Percentiles rank a stretch among this genome's conserved stretches.
Evolutionary conservation across 2,888 invertebrate species (phyloP).

Genomic region (Macrostomum cliftonense): DNA sequence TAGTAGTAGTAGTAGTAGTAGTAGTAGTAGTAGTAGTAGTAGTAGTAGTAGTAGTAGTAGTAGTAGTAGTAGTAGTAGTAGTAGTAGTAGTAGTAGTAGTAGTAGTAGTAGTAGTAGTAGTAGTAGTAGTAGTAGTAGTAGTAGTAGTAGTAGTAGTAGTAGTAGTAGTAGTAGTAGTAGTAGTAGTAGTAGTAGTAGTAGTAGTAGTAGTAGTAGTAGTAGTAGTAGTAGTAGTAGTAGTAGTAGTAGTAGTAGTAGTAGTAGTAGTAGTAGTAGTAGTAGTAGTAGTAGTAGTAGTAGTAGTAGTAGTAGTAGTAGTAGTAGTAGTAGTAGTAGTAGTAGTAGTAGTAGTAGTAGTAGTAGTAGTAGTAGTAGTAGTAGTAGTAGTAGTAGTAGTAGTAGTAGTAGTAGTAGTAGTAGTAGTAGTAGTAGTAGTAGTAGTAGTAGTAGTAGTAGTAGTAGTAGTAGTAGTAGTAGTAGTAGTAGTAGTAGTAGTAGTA

Average conservation of each 20-base stretch:
- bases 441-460: conserved; percentile 3
- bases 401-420: conserved; percentile 2
- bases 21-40: conserved; percentile 4
- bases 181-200: conserved; percentile 12
- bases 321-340: conserved; percentile 3
- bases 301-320: conserved; percentile 2
- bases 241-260: conserved; percentile 2
- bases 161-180: conserved; percentile 13
- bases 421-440: conserved; percentile 2
- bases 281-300: conserved; percentile 2
- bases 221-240: conserved; percentile 2
- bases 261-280: conserved; percentile 3
- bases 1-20: conserved; percentile 2
- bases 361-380: not conserved
- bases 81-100: conserved; percentile 12
- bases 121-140: conserved; percentile 11
- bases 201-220: conserved; percentile 7
- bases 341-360: conserved; percentile 2
- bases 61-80: conserved; percentile 4
- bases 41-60: conserved; percentile 2
- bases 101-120: conserved; percentile 11
- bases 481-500: conserved; percentile 11
- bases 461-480: conserved; percentile 10
- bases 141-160: conserved; percentile 11
- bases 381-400: conserved; percentile 3